phyloP scores from a whole-genome alignment of 2,113 vertebrate species.

The Hymenochirus boettgeri region DNA sequence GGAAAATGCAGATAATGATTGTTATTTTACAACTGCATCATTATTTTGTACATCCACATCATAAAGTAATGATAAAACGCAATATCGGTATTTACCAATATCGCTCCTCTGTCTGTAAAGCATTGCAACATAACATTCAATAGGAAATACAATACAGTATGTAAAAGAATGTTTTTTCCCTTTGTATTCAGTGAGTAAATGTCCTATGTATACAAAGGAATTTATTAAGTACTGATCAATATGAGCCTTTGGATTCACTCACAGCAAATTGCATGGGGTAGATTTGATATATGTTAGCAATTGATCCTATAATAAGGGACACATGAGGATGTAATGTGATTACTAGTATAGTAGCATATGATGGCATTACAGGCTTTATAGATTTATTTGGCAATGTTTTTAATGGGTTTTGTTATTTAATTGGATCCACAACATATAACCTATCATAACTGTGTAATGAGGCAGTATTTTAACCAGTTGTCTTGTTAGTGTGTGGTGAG shows the following conservation, averaged over 20 bases:
- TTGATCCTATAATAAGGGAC: background rate
- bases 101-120: too few relatives aligned
- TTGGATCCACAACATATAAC: constrained; percentile 6
- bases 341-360: constrained; percentile 12
- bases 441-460: background rate
- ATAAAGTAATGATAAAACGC: too few relatives aligned
- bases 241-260: background rate
- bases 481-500: too few relatives aligned
- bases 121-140: too few relatives aligned
- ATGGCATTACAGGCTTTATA: constrained; percentile 19
- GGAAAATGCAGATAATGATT: too few relatives aligned
- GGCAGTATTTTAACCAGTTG: background rate
- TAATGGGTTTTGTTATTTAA: constrained; percentile 3
- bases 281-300: background rate
- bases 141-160: background rate
- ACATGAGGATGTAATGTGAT: constrained; percentile 27
- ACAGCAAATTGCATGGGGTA: background rate
- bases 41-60: too few relatives aligned
- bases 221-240: constrained; percentile 28
- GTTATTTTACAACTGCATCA: too few relatives aligned
- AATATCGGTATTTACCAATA: too few relatives aligned
- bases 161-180: background rate
- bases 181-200: constrained; percentile 7
- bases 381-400: constrained; percentile 23
- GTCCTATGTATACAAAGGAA: background rate